Conservation (phyloP, 2,797 vertebrate genomes). For the Falco columbarius region DNA sequence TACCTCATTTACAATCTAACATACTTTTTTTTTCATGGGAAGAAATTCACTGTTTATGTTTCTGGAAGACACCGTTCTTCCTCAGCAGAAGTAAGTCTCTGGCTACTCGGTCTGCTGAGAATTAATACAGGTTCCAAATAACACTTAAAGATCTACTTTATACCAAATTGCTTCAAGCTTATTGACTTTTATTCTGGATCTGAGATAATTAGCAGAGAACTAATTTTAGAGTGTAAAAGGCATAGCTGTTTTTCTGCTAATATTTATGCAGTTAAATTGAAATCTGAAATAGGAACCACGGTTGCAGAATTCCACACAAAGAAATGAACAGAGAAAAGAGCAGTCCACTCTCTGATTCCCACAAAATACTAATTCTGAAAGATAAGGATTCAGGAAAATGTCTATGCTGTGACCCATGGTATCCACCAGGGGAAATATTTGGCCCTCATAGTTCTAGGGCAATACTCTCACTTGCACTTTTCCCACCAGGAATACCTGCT, state of each 20-base stretch:
- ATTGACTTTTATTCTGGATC: not conserved
- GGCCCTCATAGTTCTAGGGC: not conserved
- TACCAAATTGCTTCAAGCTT: not conserved
- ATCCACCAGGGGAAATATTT: not conserved
- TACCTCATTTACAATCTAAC: not conserved
- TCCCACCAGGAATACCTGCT: not conserved
- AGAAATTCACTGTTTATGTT: not conserved
- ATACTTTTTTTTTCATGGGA: not conserved
- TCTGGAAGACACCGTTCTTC: not conserved
- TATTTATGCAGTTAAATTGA: not conserved
- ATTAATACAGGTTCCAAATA: not conserved
- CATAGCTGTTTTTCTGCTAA: not conserved
- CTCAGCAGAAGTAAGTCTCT: not conserved
- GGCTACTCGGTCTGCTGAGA: not conserved
- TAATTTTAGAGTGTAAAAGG: not conserved
- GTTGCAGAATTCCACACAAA: not conserved
- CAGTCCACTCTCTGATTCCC: not conserved
- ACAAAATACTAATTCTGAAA: not conserved
- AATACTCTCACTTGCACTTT: not conserved
- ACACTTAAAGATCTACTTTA: not conserved
- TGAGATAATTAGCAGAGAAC: not conserved
- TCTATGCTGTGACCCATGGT: not conserved
- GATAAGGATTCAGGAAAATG: not conserved
- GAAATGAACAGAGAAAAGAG: not conserved
- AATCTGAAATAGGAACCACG: not conserved